These are phyloP conservation scores for Urocyon cinereoargenteus DNA, from an alignment of 2,797 vertebrate genomes.

Conservation along the genomic window DNA sequence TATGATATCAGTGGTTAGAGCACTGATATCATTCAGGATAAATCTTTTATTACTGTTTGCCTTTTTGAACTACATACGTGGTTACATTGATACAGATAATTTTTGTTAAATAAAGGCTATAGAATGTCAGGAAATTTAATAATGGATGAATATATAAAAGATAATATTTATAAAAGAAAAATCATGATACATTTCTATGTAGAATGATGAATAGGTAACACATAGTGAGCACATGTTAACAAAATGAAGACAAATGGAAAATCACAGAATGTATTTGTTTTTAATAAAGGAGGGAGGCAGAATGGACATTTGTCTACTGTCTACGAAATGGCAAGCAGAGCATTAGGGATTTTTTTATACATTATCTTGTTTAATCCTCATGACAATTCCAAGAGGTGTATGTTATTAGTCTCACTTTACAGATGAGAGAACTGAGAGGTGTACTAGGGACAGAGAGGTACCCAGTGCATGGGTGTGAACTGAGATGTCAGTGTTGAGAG, in stretches of 20 bases:
- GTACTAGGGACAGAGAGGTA: neutral
- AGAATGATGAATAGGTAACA: neutral
- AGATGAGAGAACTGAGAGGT: conserved; percentile 2
- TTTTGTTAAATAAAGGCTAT: neutral
- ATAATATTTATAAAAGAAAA: neutral
- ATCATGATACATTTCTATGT: neutral
- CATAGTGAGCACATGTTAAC: neutral
- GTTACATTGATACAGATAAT: neutral
- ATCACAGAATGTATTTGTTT: neutral
- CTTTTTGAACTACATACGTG: neutral
- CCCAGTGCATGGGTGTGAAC: neutral
- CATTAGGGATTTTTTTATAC: neutral
- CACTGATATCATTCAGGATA: neutral
- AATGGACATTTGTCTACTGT: neutral
- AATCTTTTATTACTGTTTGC: neutral
- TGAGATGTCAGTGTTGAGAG: neutral
- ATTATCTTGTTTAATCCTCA: neutral
- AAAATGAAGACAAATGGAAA: neutral
- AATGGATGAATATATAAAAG: neutral
- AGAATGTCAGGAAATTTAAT: neutral
- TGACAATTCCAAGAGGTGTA: neutral
- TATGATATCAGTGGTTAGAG: no score
- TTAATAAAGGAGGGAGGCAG: neutral
- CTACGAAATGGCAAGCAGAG: neutral
- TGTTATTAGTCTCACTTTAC: conserved; percentile 1